Evolutionary conservation across 2,888 invertebrate genomes (phyloP).

Genomic region (Diarsia rubi): DNA sequence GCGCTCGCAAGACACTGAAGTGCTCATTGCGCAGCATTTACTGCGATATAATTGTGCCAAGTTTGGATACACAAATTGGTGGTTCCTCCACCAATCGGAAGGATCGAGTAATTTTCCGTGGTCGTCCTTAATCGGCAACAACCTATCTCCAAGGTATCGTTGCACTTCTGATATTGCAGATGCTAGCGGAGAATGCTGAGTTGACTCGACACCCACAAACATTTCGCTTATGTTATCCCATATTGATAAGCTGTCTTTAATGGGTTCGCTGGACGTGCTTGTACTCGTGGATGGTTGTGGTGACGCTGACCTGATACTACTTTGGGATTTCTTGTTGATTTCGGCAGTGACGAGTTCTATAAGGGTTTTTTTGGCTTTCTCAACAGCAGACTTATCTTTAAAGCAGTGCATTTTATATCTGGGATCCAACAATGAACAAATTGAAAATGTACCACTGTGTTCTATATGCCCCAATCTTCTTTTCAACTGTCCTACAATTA

Average conservation of each 20-base stretch:
- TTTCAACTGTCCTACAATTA: slow-evolving; percentile 38
- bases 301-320: slow-evolving; percentile 32
- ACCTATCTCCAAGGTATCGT: slow-evolving; percentile 28
- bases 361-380: slow-evolving; percentile 43
- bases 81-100: slow-evolving; percentile 32
- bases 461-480: slow-evolving; percentile 51
- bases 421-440: slow-evolving; percentile 56
- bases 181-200: slow-evolving; percentile 15
- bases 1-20: too few species aligned
- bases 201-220: slow-evolving; percentile 20
- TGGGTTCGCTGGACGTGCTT: slow-evolving; percentile 13
- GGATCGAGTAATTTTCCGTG: slow-evolving; percentile 25
- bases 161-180: slow-evolving; percentile 33
- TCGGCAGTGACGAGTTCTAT: slow-evolving; percentile 35
- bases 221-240: slow-evolving; percentile 14
- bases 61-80: slow-evolving; percentile 31
- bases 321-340: slow-evolving; percentile 23
- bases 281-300: slow-evolving; percentile 20
- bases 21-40: too few species aligned
- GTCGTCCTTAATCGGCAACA: slow-evolving; percentile 28
- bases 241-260: slow-evolving; percentile 22
- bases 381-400: slow-evolving; percentile 38
- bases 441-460: slow-evolving; percentile 48
- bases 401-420: slow-evolving; percentile 51
- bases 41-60: slow-evolving; percentile 31